A percentile compares a stretch with the other conserved stretches of the same genome.
Conservation (phyloP, 2,888 invertebrate genomes). For the Altica lythri region DNA sequence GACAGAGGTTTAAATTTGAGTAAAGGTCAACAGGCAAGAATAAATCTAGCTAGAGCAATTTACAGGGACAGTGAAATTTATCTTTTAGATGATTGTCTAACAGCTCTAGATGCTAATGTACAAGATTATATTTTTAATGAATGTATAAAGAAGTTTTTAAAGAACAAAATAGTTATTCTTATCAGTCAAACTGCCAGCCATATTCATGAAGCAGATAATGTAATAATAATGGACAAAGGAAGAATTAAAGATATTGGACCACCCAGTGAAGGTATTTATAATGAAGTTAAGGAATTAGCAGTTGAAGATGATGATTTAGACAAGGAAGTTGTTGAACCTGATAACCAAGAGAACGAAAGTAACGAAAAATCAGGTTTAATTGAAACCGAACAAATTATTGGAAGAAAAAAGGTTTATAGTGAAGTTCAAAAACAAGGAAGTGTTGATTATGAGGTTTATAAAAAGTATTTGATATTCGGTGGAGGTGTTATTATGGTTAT, state of each 20-base stretch:
- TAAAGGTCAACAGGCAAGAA: slow-evolving; percentile 83
- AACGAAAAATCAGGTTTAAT: neutral
- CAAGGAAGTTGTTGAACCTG: too few relatives aligned
- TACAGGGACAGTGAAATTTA: slow-evolving; percentile 84
- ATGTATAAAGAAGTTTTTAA: slow-evolving; percentile 67
- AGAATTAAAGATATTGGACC: slow-evolving; percentile 62
- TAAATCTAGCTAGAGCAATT: slow-evolving; percentile 81
- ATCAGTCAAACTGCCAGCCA: slow-evolving; percentile 74
- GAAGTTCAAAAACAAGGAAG: slow-evolving; percentile 42
- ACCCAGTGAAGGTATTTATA: too few relatives aligned
- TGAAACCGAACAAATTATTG: slow-evolving; percentile 37
- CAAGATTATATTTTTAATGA: slow-evolving; percentile 82
- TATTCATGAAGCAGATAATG: slow-evolving; percentile 57
- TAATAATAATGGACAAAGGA: slow-evolving; percentile 53
- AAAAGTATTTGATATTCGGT: slow-evolving; percentile 43
- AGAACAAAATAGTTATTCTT: slow-evolving; percentile 69
- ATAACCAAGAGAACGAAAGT: neutral
- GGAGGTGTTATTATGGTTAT: slow-evolving; percentile 38
- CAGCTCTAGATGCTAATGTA: slow-evolving; percentile 86
- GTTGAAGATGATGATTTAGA: too few relatives aligned
- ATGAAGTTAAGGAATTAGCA: too few relatives aligned
- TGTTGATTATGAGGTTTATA: slow-evolving; percentile 40
- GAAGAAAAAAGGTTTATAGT: slow-evolving; percentile 37
- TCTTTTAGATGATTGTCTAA: slow-evolving; percentile 83
- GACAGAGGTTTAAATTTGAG: slow-evolving; percentile 73